A percentile compares a stretch with the other conserved stretches of the same genome.
Conservation (phyloP, 2,113 vertebrate genomes). For the Noturus placidus region DNA sequence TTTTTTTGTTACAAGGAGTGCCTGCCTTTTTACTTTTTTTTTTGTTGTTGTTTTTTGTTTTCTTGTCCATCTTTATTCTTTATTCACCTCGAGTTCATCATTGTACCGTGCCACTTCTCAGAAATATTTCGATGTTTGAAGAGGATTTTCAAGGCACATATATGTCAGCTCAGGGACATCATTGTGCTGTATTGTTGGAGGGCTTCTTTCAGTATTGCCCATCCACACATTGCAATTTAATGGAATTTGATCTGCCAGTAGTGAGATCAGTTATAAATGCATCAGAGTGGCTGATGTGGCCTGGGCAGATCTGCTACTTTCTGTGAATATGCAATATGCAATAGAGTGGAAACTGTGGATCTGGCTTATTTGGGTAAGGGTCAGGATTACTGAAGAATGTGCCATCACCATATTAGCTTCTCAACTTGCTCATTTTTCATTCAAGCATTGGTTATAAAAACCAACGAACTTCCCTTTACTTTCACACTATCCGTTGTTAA, state of each 20-base stretch:
- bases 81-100: conserved; percentile 44
- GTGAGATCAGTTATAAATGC: neutral
- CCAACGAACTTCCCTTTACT: too few relatives aligned
- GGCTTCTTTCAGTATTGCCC: neutral
- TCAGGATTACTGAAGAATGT: conserved; percentile 17
- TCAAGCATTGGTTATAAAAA: conserved; percentile 1
- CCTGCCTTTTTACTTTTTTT: conserved; percentile 2
- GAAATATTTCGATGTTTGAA: conserved; percentile 43
- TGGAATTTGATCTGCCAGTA: conserved; percentile 22
- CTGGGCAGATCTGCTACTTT: neutral
- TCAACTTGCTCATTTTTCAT: conserved; percentile 30
- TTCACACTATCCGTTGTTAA: too few relatives aligned
- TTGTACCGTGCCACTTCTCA: conserved; percentile 7
- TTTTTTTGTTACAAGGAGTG: conserved; percentile 43
- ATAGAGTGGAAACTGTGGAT: conserved; percentile 13
- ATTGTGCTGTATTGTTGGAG: conserved; percentile 24
- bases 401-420: conserved; percentile 37
- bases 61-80: conserved; percentile 24
- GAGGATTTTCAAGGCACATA: conserved; percentile 50
- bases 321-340: conserved; percentile 24
- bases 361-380: conserved; percentile 34
- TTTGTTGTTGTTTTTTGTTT: neutral
- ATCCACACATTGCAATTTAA: conserved; percentile 10
- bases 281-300: neutral
- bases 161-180: conserved; percentile 30